Percentiles rank a stretch among this genome's conserved stretches.
Conservation (phyloP, 2,113 vertebrate species). For the Corvus moneduloides region DNA sequence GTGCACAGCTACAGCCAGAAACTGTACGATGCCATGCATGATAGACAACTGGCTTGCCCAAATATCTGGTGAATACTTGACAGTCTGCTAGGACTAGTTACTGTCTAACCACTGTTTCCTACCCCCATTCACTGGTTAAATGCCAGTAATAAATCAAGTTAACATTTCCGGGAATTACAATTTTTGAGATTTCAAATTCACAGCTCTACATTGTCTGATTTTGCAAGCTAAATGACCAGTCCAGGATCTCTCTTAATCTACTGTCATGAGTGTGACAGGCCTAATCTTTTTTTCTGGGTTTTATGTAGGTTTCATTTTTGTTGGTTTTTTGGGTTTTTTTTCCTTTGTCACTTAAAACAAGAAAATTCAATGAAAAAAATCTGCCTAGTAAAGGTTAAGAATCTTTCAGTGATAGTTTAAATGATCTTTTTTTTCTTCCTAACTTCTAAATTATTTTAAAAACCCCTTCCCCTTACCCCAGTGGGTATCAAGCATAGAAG, state of each 20-base stretch:
- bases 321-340: not conserved
- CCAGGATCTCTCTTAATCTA: not conserved
- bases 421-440: not conserved
- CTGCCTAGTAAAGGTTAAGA: not conserved
- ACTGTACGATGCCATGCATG: not conserved
- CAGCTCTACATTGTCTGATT: not conserved
- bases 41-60: not conserved
- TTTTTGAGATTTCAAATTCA: not conserved
- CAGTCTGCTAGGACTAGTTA: not conserved
- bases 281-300: not conserved
- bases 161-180: not conserved
- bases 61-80: slow-evolving; percentile 21
- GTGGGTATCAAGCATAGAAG: not conserved
- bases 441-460: not conserved
- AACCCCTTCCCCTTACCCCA: accelerated
- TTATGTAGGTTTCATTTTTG: not conserved
- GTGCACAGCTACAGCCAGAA: slow-evolving; percentile 4
- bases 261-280: not conserved
- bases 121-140: not conserved
- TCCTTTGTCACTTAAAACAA: not conserved
- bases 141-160: not conserved
- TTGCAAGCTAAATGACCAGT: not conserved
- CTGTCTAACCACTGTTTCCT: not conserved
- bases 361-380: not conserved
- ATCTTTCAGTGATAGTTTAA: not conserved